Conservation (phyloP, 2,888 invertebrate genomes). For the Spisula solida region DNA sequence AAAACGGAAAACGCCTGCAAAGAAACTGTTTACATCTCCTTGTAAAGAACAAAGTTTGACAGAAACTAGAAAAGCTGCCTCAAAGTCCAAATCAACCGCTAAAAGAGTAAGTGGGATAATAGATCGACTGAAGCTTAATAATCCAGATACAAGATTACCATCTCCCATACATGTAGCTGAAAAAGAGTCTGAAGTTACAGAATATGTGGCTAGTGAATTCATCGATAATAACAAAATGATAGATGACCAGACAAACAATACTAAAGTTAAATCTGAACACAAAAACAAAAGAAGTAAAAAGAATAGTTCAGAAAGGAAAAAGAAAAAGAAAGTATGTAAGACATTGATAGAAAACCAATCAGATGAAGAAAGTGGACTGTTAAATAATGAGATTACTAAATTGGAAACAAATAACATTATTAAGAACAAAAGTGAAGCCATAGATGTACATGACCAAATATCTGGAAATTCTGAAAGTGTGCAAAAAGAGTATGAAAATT, state of each 20-base stretch:
- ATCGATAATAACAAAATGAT: neutral
- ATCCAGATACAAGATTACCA: slow-evolving; percentile 27
- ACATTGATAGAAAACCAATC: neutral
- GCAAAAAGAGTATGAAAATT: neutral
- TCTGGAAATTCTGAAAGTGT: neutral
- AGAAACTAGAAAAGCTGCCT: neutral
- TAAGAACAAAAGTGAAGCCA: neutral
- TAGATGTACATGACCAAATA: neutral
- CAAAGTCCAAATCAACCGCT: slow-evolving; percentile 26
- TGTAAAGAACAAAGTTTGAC: neutral
- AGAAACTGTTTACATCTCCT: slow-evolving; percentile 54
- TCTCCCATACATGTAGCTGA: neutral
- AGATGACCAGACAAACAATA: neutral
- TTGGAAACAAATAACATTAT: neutral
- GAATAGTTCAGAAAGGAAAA: neutral
- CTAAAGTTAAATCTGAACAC: neutral
- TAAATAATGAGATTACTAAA: neutral
- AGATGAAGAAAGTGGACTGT: neutral
- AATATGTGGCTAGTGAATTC: neutral
- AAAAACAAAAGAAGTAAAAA: too few species aligned
- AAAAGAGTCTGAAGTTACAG: neutral
- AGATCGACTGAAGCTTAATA: slow-evolving; percentile 31
- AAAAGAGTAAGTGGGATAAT: slow-evolving; percentile 44
- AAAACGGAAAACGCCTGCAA: slow-evolving; percentile 47
- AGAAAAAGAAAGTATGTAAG: neutral